Base-by-base conservation (phyloP, 1,140 invertebrate species). In the Watersipora subatra region DNA sequence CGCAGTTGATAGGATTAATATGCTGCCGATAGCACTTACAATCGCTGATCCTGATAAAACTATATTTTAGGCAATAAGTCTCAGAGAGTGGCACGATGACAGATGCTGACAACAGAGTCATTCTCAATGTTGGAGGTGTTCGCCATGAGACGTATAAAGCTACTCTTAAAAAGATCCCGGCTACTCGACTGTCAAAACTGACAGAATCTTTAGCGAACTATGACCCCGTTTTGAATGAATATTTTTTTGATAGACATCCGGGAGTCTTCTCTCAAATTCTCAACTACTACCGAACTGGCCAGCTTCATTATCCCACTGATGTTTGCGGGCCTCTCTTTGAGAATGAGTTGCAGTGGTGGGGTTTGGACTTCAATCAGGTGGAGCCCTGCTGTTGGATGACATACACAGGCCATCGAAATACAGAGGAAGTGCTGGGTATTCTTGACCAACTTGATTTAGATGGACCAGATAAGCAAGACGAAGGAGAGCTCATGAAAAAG, bases 351-450 rank as follows among this genome's bases (percentile, higher is more conserved):
- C 76, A 78, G 65, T 78, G 76, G 63, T 79, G 78, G 78, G 77
- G 78, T 0, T 70, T 80, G 30, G 79, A 80, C 67, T 74, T 77
- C 0, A 80, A 80, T 69, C 89, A 85, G 77, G 85, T 93, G 65
- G 96, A 99, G 79, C 94, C 94, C 0, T 98, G 96, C 80, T 99
- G 96, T 78, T 93, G 91, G 91, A 93, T 91, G 80, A 94, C 91
- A 1, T 94, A 93, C 83, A 92, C 90, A 72, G 82, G 94, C 87
- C 95, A 98, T 85, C 86, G 96, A 73, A 94, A 99, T 83, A 98
- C 95, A 1, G 74, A 78, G 87, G 92, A 93, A 82, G 97, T 94
- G 19, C 82, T 99, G 73, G 91, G 92, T 26, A 94, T 98, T 65
- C 84, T 99, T 71, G 95, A 99, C 83, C 86, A 92, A 70, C 78